Conservation (phyloP, 2,113 vertebrate species). For the Callospermophilus lateralis region DNA sequence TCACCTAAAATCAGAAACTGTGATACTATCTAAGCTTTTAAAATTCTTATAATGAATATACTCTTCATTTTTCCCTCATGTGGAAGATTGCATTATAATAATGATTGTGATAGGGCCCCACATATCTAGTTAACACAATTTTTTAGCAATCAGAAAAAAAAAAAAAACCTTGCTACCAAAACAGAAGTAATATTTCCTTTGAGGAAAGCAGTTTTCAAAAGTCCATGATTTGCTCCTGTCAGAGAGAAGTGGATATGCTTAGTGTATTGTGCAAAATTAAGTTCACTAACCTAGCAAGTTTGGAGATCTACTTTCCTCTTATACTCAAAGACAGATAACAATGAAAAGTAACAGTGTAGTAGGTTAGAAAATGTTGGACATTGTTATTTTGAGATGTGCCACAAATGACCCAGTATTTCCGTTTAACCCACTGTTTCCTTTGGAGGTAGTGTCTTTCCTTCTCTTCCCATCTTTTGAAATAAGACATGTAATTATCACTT, state of each 20-base stretch:
- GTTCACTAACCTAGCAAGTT: neutral
- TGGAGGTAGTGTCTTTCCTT: neutral
- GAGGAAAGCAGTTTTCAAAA: constrained; percentile 41
- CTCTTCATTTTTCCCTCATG: neutral
- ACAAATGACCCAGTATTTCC: neutral
- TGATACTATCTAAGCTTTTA: neutral
- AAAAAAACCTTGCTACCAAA: neutral
- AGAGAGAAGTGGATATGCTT: neutral
- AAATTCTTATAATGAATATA: neutral
- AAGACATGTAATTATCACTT: neutral
- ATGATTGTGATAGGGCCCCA: neutral
- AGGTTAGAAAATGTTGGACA: neutral
- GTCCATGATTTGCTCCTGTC: neutral
- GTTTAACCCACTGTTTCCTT: neutral
- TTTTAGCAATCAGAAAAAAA: neutral
- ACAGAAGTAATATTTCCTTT: neutral
- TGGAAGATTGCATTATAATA: neutral
- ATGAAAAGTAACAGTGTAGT: neutral
- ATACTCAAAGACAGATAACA: neutral
- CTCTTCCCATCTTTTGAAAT: neutral
- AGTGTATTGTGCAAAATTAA: neutral
- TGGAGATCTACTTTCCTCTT: neutral
- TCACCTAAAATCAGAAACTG: neutral
- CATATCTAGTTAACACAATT: neutral
- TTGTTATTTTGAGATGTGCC: neutral